Percentiles rank a stretch among this genome's conserved stretches.
phyloP scores from a whole-genome alignment of 2,797 vertebrate species.

The Pteronotus mesoamericanus region DNA sequence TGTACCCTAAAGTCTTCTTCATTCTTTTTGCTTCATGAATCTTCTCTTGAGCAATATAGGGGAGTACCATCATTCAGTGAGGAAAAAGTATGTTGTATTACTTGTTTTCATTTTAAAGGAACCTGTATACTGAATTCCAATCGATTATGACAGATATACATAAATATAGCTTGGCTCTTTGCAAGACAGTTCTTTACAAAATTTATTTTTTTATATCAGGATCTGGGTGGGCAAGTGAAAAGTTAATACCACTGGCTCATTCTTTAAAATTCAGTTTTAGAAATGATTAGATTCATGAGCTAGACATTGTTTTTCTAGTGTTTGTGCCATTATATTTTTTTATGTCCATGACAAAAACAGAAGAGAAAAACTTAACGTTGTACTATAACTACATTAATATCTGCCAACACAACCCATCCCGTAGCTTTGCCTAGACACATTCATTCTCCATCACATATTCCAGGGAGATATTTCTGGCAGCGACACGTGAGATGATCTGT shows the following conservation, averaged over 20 bases:
- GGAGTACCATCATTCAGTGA: neutral
- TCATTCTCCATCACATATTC: neutral
- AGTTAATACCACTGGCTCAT: neutral
- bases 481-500: neutral
- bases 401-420: neutral
- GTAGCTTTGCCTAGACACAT: neutral
- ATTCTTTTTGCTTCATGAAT: neutral
- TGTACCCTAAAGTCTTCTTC: too few relatives aligned
- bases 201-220: neutral
- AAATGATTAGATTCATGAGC: neutral
- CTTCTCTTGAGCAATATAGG: neutral
- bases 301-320: neutral
- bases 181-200: conserved; percentile 33
- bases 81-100: neutral
- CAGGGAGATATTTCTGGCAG: neutral
- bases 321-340: neutral
- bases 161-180: neutral
- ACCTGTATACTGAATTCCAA: neutral
- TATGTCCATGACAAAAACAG: neutral
- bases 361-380: neutral
- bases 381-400: neutral
- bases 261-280: neutral
- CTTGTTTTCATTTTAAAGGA: neutral
- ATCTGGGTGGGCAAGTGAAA: neutral
- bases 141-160: neutral